Evolutionary conservation across 2,797 vertebrate genomes (phyloP), one percentile per base, ranked within the genome.

Genomic region (Silurus aristotelis): DNA sequence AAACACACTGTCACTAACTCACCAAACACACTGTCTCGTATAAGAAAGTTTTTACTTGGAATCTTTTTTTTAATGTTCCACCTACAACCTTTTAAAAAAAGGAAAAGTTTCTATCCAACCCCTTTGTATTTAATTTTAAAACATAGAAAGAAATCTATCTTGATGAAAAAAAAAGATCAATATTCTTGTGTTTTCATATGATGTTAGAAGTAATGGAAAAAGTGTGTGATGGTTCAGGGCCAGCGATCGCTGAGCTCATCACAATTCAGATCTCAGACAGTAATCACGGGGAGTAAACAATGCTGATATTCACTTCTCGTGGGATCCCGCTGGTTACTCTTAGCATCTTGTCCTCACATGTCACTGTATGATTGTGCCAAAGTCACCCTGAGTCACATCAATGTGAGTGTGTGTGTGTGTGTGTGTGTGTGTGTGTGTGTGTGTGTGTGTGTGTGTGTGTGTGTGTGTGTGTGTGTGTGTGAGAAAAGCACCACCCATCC

Each of bases 401-500:
- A 66, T 87, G 58, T 60, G 2, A 38, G 31, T 56, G 55, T 56
- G 55, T 1, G 58, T 60, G 58, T 60, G 56, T 17, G 56, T 60
- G 56, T 58, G 56, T 58, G 56, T 27, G 27, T 27, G 56, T 60
- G 58, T 19, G 58, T 60, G 58, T 60, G 58, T 19, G 58, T 60
- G 55, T 60, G 58, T 60, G 58, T 60, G 58, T 60, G 58, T 60
- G 58, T 60, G 58, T 60, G 58, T 60, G 58, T 60, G 58, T 60
- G 58, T 60, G 58, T 19, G 58, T 56, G 58, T 60, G 58, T 60
- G 58, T 52, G 48, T 2, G 19, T 78, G 92, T 95, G 95, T 96
- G 95, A 95, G 95, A 96, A 95, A 90, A 91, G 90, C 91, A 91
- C 93, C 85, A 86, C 89, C 91, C 91, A 91, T 91, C 90, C 91